phyloP scores from a whole-genome alignment of 1,140 invertebrate species.

The Episyrphus balteatus region DNA sequence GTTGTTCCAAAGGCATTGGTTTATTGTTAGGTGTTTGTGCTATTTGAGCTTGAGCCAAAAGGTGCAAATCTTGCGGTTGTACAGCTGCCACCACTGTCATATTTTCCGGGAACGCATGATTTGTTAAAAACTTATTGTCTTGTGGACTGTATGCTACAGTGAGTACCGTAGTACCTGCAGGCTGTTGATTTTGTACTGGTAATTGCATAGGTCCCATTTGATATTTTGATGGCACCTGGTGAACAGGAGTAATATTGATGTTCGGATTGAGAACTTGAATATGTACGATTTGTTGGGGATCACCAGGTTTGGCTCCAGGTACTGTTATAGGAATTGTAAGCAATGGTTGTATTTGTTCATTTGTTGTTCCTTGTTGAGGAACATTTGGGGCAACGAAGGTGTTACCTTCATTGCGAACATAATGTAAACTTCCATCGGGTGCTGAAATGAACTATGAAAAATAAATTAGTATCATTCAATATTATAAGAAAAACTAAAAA shows the following conservation, averaged over 20 bases:
- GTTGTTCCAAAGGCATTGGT: not conserved
- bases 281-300: constrained; percentile 62
- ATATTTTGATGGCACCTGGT: constrained; percentile 50
- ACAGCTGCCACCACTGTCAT: constrained; percentile 52
- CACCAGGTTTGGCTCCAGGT: constrained; percentile 59
- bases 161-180: constrained; percentile 52
- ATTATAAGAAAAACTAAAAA: no score
- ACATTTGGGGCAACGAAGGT: not conserved
- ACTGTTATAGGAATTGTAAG: constrained; percentile 64
- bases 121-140: constrained; percentile 31
- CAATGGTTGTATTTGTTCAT: constrained; percentile 45
- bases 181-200: constrained; percentile 47
- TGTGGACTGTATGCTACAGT: constrained; percentile 57
- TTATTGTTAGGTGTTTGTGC: no score
- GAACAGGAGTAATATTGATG: constrained; percentile 15
- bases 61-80: constrained; percentile 53
- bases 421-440: not conserved
- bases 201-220: constrained; percentile 56
- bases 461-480: not conserved
- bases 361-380: constrained; percentile 7
- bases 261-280: constrained; percentile 61
- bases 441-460: not conserved
- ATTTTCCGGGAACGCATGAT: constrained; percentile 43
- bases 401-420: not conserved
- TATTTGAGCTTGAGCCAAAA: constrained; percentile 25